Conservation (phyloP, 2,113 vertebrate species). For the Chionomys nivalis region DNA sequence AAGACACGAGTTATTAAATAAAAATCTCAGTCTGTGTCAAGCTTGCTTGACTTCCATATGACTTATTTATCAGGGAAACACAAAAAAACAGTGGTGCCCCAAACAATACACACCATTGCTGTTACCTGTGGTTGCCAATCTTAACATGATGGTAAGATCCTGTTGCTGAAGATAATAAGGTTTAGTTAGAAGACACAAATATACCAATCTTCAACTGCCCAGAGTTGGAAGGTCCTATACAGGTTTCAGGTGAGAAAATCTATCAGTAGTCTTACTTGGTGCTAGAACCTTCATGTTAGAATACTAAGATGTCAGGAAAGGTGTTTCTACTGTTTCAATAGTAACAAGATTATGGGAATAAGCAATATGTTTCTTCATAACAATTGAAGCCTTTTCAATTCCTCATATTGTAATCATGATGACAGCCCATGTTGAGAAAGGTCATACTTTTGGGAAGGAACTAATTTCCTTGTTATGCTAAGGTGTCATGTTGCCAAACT, state of each 20-base stretch:
- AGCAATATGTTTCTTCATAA: not conserved
- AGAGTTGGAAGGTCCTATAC: not conserved
- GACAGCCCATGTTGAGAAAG: too few relatives aligned
- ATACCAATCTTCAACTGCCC: not conserved
- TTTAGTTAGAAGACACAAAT: not conserved
- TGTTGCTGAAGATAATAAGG: not conserved
- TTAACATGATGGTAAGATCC: not conserved
- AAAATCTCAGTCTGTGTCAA: not conserved
- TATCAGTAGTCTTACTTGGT: not conserved
- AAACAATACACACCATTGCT: not conserved
- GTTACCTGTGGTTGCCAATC: not conserved
- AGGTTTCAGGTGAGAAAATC: not conserved
- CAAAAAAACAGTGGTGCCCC: not conserved
- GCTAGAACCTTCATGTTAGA: too few relatives aligned
- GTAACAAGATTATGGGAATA: not conserved
- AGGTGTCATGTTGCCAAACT: not conserved
- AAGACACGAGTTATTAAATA: not conserved
- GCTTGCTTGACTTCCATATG: not conserved
- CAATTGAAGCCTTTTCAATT: not conserved
- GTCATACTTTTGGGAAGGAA: not conserved
- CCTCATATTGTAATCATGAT: not conserved
- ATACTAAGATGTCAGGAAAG: not conserved
- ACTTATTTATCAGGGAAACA: not conserved
- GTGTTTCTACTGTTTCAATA: not conserved
- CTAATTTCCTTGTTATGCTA: not conserved